Conservation (phyloP, 1,140 invertebrate genomes). For the Augochlora pura region DNA sequence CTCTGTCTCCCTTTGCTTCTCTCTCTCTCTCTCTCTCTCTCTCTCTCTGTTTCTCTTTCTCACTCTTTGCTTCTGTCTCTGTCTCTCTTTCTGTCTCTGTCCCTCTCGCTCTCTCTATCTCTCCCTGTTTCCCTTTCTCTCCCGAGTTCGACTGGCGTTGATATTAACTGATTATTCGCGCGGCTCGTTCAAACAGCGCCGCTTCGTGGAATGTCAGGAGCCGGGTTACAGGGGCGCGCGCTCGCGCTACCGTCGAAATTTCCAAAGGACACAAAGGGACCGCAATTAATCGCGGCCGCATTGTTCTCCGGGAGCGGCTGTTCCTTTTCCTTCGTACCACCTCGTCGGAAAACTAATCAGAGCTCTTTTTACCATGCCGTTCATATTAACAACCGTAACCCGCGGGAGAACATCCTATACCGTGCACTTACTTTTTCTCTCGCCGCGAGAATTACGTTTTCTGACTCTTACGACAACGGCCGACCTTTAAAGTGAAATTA, state of each 20-base stretch:
- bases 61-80: too few relatives aligned
- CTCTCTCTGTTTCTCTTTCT: too few relatives aligned
- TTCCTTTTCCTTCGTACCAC: background rate
- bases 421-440: background rate
- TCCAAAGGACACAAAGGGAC: background rate
- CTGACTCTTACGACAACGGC: too few relatives aligned
- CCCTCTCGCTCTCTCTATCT: too few relatives aligned
- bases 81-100: too few relatives aligned
- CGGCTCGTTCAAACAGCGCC: background rate
- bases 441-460: too few relatives aligned
- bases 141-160: background rate
- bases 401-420: background rate
- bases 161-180: slow-evolving; percentile 40
- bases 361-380: background rate
- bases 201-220: background rate
- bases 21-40: too few relatives aligned
- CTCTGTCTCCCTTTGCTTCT: too few relatives aligned
- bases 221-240: background rate
- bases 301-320: background rate
- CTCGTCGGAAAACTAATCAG: background rate
- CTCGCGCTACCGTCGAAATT: background rate
- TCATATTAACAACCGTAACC: background rate
- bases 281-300: background rate
- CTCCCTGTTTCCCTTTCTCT: background rate
- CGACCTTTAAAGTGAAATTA: too few relatives aligned